phyloP scores from a whole-genome alignment of 2,797 vertebrate species.

The Danio tinwini region DNA sequence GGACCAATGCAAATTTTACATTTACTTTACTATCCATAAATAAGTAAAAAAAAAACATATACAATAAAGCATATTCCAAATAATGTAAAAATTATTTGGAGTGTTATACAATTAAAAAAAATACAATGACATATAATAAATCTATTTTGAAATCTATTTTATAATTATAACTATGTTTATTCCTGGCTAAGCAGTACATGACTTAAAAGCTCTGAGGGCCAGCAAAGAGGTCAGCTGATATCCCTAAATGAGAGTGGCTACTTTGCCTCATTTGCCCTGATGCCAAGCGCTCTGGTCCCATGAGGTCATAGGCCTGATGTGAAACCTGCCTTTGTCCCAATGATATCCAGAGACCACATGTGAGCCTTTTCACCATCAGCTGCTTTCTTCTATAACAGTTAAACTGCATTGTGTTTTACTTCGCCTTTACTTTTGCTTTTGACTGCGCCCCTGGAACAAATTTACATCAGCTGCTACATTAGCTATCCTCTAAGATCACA shows the following conservation, averaged over 20 bases:
- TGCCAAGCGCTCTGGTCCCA: constrained; percentile 33
- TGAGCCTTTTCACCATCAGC: constrained; percentile 67
- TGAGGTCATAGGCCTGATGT: constrained; percentile 16
- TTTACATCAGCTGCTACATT: neutral
- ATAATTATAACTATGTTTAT: neutral
- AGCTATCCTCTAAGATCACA: neutral
- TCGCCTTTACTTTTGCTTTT: too few species aligned
- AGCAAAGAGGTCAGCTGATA: constrained; percentile 31
- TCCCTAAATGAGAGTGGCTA: constrained; percentile 39
- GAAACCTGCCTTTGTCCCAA: constrained; percentile 57
- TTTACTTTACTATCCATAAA: too few species aligned
- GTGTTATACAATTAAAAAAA: too few species aligned
- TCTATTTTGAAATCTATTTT: too few species aligned
- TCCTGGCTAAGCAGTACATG: constrained; percentile 11
- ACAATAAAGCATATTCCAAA: too few species aligned
- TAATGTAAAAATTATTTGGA: too few species aligned
- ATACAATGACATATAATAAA: too few species aligned
- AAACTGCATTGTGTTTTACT: too few species aligned
- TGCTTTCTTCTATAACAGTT: constrained; percentile 60
- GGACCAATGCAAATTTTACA: too few species aligned
- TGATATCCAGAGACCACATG: constrained; percentile 69
- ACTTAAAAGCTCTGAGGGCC: constrained; percentile 31
- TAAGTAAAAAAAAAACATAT: too few species aligned
- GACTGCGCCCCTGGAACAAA: constrained; percentile 7
- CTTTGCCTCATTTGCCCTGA: constrained; percentile 63